Evolutionary conservation across 2,797 vertebrate genomes (phyloP), one percentile per base, ranked within the genome.

Genomic region (Pogoniulus pusillus): DNA sequence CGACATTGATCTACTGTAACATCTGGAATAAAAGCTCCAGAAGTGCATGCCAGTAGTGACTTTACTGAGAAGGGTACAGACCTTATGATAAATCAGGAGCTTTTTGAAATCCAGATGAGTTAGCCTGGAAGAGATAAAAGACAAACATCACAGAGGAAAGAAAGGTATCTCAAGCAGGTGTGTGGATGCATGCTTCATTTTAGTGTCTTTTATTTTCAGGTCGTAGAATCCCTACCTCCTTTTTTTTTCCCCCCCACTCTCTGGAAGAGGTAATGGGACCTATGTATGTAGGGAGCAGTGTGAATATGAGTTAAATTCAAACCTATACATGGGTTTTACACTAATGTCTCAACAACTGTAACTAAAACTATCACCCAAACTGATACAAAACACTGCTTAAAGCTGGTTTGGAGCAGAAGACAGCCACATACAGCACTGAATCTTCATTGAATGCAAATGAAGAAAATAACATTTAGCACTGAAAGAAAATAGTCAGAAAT

Each of bases 101-200:
- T 73, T 78, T 83, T 88, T 74, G 68, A 75, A 78, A 65, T 57
- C 68, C 91, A 74, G 5, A 54, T 87, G 55, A 85, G 43, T 14
- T 84, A 54, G 39, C 34, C 14, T 72, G 51, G 72, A 78, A 91
- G 66, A 82, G 34, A n/a, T 23, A 51, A 71, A 80, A 84, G 30
- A 16, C 69, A 89, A 47, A 62, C 10, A 12, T 59, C 19, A 16
- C 23, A 0, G 1, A 77, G n/a, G 41, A 87, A 77, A 41, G 26
- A 86, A 59, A 73, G 29, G 10, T 65, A 4, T 72, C 43, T 88
- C 43, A 57, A 64, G 70, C 43, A 94, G 88, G 75, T 91, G 79
- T 94, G 53, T 74, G 81, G 79, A 70, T 77, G 58, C 76, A 82
- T 91, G 82, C 51, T 89, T 91, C 34, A 17, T 85, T 87, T 49